These are phyloP conservation scores for Myotis myotis DNA, from an alignment of 2,797 vertebrate species.

Conservation along the genomic window DNA sequence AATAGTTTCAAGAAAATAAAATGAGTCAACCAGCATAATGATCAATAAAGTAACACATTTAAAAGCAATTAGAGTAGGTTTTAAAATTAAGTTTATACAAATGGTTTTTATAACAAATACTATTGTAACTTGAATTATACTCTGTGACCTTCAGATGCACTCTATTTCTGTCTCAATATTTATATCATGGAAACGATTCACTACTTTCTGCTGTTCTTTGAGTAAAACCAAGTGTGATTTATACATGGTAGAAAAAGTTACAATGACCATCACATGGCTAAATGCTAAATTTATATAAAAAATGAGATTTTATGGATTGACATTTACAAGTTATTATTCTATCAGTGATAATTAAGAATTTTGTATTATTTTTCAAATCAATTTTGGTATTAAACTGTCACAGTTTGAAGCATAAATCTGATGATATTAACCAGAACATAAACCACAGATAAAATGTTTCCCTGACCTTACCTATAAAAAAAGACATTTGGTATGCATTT, in stretches of 20 bases:
- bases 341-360: conserved; percentile 47
- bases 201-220: conserved; percentile 42
- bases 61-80: conserved; percentile 17
- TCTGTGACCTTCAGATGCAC: not conserved
- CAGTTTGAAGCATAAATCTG: conserved; percentile 55
- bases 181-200: conserved; percentile 64
- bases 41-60: conserved; percentile 54
- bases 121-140: conserved; percentile 38
- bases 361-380: conserved; percentile 48
- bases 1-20: conserved; percentile 52
- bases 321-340: conserved; percentile 52
- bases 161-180: conserved; percentile 58
- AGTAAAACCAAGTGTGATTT: conserved; percentile 55
- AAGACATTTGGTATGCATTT: conserved; percentile 63
- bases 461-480: conserved; percentile 59
- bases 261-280: not conserved
- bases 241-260: conserved; percentile 56
- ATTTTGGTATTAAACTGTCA: conserved; percentile 64
- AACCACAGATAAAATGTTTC: conserved; percentile 36
- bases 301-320: conserved; percentile 52
- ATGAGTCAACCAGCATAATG: conserved; percentile 8
- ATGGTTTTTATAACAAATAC: conserved; percentile 57
- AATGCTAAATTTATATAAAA: conserved; percentile 55
- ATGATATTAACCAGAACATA: conserved; percentile 53
- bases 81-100: conserved; percentile 62